Conservation (phyloP, 2,113 vertebrate genomes). For the Myocastor coypus region DNA sequence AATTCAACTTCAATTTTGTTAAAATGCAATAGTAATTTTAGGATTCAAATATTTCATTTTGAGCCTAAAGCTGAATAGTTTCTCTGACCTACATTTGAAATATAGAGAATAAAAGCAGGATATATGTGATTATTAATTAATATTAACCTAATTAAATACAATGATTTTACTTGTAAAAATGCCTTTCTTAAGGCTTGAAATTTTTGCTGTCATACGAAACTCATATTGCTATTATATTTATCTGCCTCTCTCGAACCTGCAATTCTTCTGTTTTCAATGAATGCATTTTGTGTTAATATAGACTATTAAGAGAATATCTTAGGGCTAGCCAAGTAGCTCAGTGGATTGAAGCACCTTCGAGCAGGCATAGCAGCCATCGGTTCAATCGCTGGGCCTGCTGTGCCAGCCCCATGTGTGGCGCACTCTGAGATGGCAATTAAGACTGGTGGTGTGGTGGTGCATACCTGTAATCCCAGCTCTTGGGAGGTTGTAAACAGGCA, state of each 20-base stretch:
- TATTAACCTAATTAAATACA: conserved; percentile 52
- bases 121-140: conserved; percentile 48
- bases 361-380: no score
- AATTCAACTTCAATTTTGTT: background rate
- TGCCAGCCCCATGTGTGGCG: no score
- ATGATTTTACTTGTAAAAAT: conserved; percentile 4
- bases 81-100: background rate
- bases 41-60: conserved; percentile 47
- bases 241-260: background rate
- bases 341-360: no score
- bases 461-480: no score
- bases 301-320: background rate
- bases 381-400: no score
- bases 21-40: background rate
- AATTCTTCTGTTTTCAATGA: conserved; percentile 12
- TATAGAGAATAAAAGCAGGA: background rate
- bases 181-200: conserved; percentile 20
- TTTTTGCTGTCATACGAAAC: conserved; percentile 11
- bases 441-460: no score
- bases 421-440: no score
- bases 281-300: conserved; percentile 14
- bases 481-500: no score
- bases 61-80: background rate
- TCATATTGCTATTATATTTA: conserved; percentile 45
- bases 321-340: no score